Evolutionary conservation across 2,888 invertebrate genomes (phyloP).

Genomic region (Drosophila paranaensis): DNA sequence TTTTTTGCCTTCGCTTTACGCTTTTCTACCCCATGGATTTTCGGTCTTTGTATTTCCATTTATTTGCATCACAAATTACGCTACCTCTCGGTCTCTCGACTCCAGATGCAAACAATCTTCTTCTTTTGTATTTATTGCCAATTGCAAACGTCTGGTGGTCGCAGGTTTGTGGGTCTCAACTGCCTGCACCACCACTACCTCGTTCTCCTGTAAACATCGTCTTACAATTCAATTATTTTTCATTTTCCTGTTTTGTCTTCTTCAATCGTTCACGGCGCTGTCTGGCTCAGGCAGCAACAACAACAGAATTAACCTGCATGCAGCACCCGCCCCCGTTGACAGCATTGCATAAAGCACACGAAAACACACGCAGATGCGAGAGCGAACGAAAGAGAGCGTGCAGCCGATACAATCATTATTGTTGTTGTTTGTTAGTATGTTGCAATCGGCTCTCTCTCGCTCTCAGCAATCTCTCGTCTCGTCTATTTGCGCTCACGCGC

Average conservation of each 20-base stretch:
- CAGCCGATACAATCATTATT: constrained; percentile 32
- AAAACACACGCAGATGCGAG: constrained; percentile 30
- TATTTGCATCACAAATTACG: constrained; percentile 77
- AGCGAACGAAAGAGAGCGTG: constrained; percentile 19
- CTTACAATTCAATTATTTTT: constrained; percentile 81
- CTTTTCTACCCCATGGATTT: constrained; percentile 66
- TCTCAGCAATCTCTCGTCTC: constrained; percentile 27
- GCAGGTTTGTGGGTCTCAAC: constrained; percentile 33
- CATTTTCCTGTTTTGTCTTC: constrained; percentile 79
- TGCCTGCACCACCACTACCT: constrained; percentile 18
- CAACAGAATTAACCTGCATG: constrained; percentile 73
- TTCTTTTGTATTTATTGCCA: constrained; percentile 76
- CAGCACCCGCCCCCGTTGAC: constrained; percentile 54
- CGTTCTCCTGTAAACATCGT: constrained; percentile 50
- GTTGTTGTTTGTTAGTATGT: constrained; percentile 63
- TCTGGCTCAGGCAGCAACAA: constrained; percentile 52
- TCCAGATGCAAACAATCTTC: constrained; percentile 66
- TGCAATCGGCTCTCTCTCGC: constrained; percentile 62
- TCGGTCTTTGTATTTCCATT: constrained; percentile 63
- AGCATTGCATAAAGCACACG: constrained; percentile 72
- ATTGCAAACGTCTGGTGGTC: constrained; percentile 70
- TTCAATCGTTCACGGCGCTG: constrained; percentile 60
- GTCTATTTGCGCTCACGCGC: constrained; percentile 52
- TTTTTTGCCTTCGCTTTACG: constrained; percentile 47
- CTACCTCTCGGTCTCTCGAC: constrained; percentile 35